These are phyloP conservation scores for Panonychus citri DNA, from an alignment of 1,140 invertebrate genomes.

Conservation along the genomic window DNA sequence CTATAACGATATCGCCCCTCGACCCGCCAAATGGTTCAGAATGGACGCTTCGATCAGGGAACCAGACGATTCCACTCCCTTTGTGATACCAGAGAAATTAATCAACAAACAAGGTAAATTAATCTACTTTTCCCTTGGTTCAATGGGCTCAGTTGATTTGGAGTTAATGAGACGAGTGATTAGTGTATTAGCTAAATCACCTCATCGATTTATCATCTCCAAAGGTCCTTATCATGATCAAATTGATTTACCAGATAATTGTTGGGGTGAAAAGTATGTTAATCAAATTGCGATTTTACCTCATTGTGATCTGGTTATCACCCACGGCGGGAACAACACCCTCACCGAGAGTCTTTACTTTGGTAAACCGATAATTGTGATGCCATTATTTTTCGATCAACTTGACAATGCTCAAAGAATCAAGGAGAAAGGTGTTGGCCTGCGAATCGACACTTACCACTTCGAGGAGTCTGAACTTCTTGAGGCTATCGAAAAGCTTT, in stretches of 20 bases:
- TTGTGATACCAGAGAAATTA: conserved; percentile 4
- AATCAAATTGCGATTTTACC: conserved; percentile 2
- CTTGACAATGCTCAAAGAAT: conserved; percentile 10
- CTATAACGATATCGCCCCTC: background rate
- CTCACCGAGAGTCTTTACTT: conserved; percentile 1
- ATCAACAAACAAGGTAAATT: background rate
- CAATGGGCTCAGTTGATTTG: background rate
- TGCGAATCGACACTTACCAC: conserved; percentile 2
- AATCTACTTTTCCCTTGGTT: background rate
- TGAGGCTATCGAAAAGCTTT: conserved; percentile 3
- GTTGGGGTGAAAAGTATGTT: conserved; percentile 3
- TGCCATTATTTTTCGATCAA: conserved; percentile 9
- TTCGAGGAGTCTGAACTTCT: conserved; percentile 5
- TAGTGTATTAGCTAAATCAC: background rate
- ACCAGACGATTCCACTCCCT: background rate
- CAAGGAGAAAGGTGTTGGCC: conserved; percentile 2
- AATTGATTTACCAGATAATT: conserved; percentile 3
- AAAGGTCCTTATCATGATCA: background rate
- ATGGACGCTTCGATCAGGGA: background rate
- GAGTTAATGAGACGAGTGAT: background rate
- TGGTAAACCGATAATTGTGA: conserved; percentile 2
- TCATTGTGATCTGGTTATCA: conserved; percentile 15
- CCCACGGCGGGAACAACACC: conserved; percentile 17
- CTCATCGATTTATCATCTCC: conserved; percentile 1
- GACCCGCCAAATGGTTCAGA: background rate